A percentile compares a stretch with the other conserved stretches of the same genome.
Conservation (phyloP, 2,888 invertebrate genomes). For the Lasioglossum lativentre region DNA sequence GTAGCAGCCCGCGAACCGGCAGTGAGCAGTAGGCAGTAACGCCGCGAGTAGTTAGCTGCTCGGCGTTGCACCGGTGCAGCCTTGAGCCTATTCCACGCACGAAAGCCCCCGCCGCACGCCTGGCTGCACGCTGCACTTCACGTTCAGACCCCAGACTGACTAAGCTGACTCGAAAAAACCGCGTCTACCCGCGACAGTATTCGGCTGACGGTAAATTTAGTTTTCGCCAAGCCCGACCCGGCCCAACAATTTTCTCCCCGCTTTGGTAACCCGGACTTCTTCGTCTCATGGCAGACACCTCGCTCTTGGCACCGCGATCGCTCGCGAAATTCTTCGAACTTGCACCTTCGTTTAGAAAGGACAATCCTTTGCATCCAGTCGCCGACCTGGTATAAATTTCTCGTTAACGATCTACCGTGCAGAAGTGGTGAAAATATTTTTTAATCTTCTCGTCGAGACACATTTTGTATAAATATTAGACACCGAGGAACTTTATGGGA, state of each 20-base stretch:
- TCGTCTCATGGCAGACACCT: background rate
- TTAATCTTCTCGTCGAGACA: no score
- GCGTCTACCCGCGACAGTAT: conserved; percentile 54
- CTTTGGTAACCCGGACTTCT: background rate
- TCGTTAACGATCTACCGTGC: background rate
- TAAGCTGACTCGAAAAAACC: conserved; percentile 64
- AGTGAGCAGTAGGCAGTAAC: conserved; percentile 60
- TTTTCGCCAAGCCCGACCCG: conserved; percentile 27
- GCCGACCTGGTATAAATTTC: no score
- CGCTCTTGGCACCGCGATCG: background rate
- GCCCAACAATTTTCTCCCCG: background rate
- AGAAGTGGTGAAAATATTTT: no score
- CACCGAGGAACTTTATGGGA: no score
- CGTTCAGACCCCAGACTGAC: conserved; percentile 72
- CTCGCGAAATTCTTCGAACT: background rate
- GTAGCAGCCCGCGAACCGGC: conserved; percentile 62
- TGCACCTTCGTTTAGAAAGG: background rate
- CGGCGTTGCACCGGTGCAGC: conserved; percentile 81
- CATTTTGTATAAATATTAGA: no score
- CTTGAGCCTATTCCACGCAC: conserved; percentile 85
- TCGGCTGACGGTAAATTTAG: conserved; percentile 56
- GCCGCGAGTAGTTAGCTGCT: conserved; percentile 69
- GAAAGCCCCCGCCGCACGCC: conserved; percentile 84
- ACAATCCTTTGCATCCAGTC: background rate
- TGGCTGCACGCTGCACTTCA: conserved; percentile 81